A percentile compares a stretch with the other conserved stretches of the same genome.
Conservation (phyloP, 2,113 vertebrate genomes). For the Empidonax traillii region DNA sequence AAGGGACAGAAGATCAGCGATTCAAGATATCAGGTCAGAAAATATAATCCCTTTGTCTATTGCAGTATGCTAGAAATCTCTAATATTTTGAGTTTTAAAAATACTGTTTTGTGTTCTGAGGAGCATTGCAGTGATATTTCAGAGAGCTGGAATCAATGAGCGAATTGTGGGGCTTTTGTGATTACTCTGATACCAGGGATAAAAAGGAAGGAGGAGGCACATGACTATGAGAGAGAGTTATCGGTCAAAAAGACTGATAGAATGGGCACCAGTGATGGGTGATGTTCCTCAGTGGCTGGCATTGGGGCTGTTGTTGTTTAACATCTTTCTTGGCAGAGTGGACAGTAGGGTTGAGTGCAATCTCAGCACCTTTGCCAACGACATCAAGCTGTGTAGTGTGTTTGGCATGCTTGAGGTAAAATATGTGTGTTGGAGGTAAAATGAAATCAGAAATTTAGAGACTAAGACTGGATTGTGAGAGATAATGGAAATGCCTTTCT, state of each 20-base stretch:
- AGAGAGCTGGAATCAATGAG: neutral
- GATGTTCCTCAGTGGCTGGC: neutral
- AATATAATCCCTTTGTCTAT: neutral
- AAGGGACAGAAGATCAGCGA: constrained; percentile 88
- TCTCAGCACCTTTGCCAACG: neutral
- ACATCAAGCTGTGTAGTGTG: fast-evolving
- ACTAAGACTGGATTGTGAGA: neutral
- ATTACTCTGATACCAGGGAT: neutral
- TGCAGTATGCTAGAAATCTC: neutral
- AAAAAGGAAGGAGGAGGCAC: neutral
- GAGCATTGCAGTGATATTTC: neutral
- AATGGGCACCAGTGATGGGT: neutral
- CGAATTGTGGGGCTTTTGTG: neutral
- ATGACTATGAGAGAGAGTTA: neutral
- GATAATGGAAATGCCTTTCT: neutral
- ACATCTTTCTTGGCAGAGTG: neutral
- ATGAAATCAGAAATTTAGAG: neutral
- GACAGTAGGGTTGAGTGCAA: neutral
- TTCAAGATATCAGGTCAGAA: constrained; percentile 93
- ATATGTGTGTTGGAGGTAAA: neutral
- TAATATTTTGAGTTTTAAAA: neutral
- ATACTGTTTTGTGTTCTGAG: neutral
- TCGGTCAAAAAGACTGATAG: neutral
- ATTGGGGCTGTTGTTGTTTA: neutral
- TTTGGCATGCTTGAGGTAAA: fast-evolving